Evolutionary conservation across 1,140 invertebrate genomes (phyloP).

Genomic region (Solenopsis invicta): DNA sequence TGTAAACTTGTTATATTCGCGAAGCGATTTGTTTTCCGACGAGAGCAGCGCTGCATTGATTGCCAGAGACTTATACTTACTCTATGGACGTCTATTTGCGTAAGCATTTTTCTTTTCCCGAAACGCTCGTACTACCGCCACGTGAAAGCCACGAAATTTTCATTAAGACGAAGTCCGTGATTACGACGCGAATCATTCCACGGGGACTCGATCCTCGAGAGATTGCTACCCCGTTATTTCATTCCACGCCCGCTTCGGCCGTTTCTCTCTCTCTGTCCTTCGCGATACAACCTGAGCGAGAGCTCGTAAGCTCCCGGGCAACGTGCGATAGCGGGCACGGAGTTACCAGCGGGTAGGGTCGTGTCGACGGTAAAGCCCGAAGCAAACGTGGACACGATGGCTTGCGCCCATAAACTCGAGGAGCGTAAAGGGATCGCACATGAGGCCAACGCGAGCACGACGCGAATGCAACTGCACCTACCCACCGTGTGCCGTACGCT

Average conservation of each 20-base stretch:
- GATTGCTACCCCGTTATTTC: conserved; percentile 35
- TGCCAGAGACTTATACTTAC: background rate
- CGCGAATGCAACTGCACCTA: conserved; percentile 45
- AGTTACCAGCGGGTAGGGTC: conserved; percentile 34
- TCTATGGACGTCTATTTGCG: background rate
- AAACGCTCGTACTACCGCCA: background rate
- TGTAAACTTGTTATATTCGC: background rate
- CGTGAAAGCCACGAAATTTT: conserved; percentile 49
- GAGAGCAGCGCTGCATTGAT: background rate
- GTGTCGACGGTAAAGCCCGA: conserved; percentile 68
- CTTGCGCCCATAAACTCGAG: conserved; percentile 68
- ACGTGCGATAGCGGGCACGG: conserved; percentile 3
- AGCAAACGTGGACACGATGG: conserved; percentile 67
- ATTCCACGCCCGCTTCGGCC: background rate
- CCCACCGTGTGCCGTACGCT: background rate
- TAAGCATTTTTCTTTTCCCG: background rate
- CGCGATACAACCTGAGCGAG: conserved; percentile 1
- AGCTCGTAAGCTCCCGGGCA: background rate
- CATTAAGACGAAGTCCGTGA: conserved; percentile 29
- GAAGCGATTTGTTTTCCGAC: background rate
- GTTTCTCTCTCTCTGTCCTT: conserved; percentile 34
- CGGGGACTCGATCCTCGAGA: conserved; percentile 15
- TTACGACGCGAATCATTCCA: conserved; percentile 34
- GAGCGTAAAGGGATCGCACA: conserved; percentile 69
- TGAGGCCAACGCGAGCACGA: conserved; percentile 19